phyloP scores from a whole-genome alignment of 2,888 invertebrate species.

The Matsumyia berberina region DNA sequence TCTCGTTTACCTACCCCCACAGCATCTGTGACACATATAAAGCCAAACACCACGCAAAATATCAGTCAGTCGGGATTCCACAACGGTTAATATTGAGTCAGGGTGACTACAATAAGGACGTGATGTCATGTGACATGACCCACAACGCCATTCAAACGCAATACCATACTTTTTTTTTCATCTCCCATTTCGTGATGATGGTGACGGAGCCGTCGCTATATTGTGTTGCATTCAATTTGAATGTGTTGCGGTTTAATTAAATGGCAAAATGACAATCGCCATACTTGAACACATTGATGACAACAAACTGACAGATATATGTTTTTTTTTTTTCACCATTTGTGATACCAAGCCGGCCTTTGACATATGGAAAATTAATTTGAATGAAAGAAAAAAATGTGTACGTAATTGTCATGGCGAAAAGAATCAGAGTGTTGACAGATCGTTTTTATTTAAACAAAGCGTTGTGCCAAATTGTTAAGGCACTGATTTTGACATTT shows the following conservation, averaged over 20 bases:
- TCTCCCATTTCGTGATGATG: conserved; percentile 15
- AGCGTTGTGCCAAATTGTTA: conserved; percentile 10
- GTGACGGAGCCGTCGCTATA: conserved; percentile 37
- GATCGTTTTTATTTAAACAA: conserved; percentile 22
- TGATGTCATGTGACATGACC: conserved; percentile 72
- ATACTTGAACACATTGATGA: conserved; percentile 29
- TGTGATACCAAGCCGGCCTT: conserved; percentile 38
- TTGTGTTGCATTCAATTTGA: conserved; percentile 48
- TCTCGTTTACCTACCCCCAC: conserved; percentile 6
- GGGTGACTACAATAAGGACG: conserved; percentile 63
- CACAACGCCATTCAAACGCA: conserved; percentile 65
- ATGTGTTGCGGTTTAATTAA: conserved; percentile 66
- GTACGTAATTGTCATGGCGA: conserved; percentile 13
- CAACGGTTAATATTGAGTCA: conserved; percentile 52
- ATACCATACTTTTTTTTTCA: conserved; percentile 36
- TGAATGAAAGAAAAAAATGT: conserved; percentile 3
- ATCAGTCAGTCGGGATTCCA: conserved; percentile 31
- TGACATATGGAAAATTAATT: conserved; percentile 51
- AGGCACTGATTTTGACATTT: conserved; percentile 44
- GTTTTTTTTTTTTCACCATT: conserved; percentile 1
- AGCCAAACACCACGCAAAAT: conserved; percentile 16
- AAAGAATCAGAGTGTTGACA: conserved; percentile 43
- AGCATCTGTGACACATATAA: conserved; percentile 47
- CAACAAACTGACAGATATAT: conserved; percentile 21
- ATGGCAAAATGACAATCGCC: conserved; percentile 59